phyloP scores from a whole-genome alignment of 1,140 invertebrate species.

The Ceratosolen solmsi region DNA sequence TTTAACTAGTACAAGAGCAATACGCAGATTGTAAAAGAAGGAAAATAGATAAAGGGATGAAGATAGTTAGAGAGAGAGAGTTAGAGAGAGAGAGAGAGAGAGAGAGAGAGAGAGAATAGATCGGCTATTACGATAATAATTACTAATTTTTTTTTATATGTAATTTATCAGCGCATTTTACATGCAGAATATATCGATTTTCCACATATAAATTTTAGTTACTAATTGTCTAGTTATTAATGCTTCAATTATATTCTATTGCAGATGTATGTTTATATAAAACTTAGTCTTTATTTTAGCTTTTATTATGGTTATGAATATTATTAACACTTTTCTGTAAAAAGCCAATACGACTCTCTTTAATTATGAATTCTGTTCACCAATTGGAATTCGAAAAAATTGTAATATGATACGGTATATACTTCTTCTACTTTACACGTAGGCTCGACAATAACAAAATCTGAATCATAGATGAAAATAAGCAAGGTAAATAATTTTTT shows the following conservation, averaged over 20 bases:
- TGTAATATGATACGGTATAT: no score
- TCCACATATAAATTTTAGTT: background rate
- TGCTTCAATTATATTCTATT: background rate
- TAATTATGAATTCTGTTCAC: no score
- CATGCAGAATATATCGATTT: background rate
- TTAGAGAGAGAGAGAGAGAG: slow-evolving; percentile 12
- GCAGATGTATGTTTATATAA: no score
- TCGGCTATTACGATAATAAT: slow-evolving; percentile 46
- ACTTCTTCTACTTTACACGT: no score
- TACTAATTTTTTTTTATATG: slow-evolving; percentile 38
- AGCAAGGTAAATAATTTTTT: no score
- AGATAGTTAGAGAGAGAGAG: slow-evolving; percentile 15
- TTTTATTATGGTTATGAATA: no score
- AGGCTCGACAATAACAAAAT: no score
- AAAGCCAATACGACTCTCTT: no score
- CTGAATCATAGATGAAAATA: no score
- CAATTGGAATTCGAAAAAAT: no score
- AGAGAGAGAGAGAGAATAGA: background rate
- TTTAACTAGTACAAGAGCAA: background rate
- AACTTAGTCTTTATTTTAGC: no score
- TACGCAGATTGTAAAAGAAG: slow-evolving; percentile 12
- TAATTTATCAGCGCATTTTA: slow-evolving; percentile 26
- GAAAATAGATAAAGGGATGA: slow-evolving; percentile 12
- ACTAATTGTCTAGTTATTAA: slow-evolving; percentile 40
- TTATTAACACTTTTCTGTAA: no score